phyloP scores from a whole-genome alignment of 2,888 invertebrate species.

The Erynnis tages region DNA sequence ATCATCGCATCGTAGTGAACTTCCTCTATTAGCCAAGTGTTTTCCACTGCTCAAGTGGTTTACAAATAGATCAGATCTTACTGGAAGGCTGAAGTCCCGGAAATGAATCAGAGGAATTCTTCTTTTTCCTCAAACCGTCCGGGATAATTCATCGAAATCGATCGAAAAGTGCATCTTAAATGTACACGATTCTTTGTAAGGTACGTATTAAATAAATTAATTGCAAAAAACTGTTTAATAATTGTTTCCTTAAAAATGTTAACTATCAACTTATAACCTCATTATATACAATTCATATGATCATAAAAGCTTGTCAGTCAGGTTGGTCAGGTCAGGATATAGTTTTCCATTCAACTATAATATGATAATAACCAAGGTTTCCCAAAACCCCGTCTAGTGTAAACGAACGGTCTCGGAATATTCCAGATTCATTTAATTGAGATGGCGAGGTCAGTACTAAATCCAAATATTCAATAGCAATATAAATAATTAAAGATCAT shows the following conservation, averaged over 20 bases:
- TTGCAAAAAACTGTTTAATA: neutral
- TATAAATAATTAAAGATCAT: constrained; percentile 2
- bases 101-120: too few species aligned
- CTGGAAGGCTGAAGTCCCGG: too few species aligned
- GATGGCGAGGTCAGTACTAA: constrained; percentile 7
- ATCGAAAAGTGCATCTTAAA: too few species aligned
- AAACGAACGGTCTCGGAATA: constrained; percentile 5
- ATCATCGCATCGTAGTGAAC: neutral
- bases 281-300: too few species aligned
- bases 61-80: neutral
- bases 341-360: constrained; percentile 5
- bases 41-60: neutral
- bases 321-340: constrained; percentile 17
- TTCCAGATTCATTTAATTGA: constrained; percentile 7
- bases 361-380: constrained; percentile 8
- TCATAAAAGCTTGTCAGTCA: neutral
- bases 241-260: neutral
- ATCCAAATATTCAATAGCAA: constrained; percentile 11
- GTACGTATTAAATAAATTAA: neutral
- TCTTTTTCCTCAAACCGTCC: too few species aligned
- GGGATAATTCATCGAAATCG: too few species aligned
- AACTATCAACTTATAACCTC: too few species aligned
- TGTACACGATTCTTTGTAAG: too few species aligned
- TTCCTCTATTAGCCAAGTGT: neutral
- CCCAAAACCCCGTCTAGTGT: neutral